phyloP scores from a whole-genome alignment of 2,797 vertebrate genomes.

The Petrocephalus schoutedeni region DNA sequence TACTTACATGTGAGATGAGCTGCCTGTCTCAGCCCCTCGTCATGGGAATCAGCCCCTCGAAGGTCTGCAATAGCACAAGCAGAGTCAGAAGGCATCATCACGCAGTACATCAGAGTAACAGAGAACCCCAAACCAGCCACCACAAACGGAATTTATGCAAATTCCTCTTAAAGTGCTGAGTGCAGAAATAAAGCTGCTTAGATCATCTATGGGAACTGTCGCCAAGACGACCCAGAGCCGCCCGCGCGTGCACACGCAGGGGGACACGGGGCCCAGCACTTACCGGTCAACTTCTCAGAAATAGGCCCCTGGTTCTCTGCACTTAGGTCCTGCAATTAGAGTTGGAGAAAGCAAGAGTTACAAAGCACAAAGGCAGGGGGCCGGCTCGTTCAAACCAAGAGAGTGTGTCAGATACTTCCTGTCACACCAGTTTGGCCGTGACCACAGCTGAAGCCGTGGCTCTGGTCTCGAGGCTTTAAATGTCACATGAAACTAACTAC shows the following conservation, averaged over 20 bases:
- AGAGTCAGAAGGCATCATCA: background rate
- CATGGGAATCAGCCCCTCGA: conserved; percentile 3
- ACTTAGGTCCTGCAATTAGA: conserved; percentile 44
- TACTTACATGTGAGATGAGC: conserved; percentile 79
- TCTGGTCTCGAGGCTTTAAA: conserved; percentile 38
- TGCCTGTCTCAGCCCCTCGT: conserved; percentile 47
- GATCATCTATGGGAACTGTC: background rate
- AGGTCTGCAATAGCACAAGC: conserved; percentile 50
- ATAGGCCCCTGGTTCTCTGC: conserved; percentile 29
- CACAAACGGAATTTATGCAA: background rate
- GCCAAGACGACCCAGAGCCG: background rate
- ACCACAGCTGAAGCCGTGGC: conserved; percentile 47
- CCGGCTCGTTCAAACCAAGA: background rate
- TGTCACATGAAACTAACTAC: conserved; percentile 39
- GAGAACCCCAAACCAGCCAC: background rate
- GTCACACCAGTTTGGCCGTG: conserved; percentile 49
- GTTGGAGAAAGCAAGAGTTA: background rate
- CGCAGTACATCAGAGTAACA: background rate
- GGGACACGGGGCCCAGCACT: conserved; percentile 37
- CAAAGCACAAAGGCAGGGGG: background rate
- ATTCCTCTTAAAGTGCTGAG: background rate
- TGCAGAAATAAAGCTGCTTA: background rate
- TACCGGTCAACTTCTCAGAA: conserved; percentile 73
- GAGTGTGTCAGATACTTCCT: conserved; percentile 52
- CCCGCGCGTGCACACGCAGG: background rate